These are phyloP conservation scores for Phylloscopus trochilus DNA, from an alignment of 2,113 vertebrate genomes.

Conservation along the genomic window DNA sequence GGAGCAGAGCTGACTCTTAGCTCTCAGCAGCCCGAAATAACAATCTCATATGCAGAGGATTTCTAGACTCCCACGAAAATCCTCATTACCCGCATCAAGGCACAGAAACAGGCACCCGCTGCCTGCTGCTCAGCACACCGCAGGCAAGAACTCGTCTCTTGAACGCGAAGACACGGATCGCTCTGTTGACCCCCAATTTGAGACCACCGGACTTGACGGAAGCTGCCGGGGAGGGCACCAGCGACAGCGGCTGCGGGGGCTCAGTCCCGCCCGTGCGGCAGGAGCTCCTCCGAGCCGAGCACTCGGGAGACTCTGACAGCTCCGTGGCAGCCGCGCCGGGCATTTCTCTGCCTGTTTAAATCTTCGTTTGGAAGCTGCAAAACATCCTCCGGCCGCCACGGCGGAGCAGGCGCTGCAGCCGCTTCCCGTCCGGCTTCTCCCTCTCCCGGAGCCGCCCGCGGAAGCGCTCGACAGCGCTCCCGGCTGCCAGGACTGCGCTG, in stretches of 20 bases:
- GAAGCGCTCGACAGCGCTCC: neutral
- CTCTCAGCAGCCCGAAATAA: neutral
- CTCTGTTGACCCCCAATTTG: neutral
- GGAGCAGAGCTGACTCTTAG: neutral
- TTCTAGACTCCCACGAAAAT: neutral
- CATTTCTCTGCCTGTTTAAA: neutral
- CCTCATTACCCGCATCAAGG: neutral
- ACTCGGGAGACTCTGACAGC: accelerated
- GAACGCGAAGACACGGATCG: neutral
- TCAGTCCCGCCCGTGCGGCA: too few relatives aligned
- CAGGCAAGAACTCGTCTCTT: neutral
- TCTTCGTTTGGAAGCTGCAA: neutral
- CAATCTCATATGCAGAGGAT: neutral
- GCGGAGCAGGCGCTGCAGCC: neutral
- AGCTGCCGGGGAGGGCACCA: neutral
- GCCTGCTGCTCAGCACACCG: neutral
- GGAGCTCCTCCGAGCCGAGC: neutral
- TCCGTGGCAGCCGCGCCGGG: neutral
- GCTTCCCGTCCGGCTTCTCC: neutral
- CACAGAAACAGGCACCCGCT: neutral
- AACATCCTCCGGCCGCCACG: neutral
- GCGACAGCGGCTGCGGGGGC: neutral
- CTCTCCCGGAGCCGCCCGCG: too few relatives aligned
- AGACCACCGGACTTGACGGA: neutral
- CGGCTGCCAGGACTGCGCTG: accelerated